Conservation (phyloP, 2,113 vertebrate species). For the Pantherophis guttatus region DNA sequence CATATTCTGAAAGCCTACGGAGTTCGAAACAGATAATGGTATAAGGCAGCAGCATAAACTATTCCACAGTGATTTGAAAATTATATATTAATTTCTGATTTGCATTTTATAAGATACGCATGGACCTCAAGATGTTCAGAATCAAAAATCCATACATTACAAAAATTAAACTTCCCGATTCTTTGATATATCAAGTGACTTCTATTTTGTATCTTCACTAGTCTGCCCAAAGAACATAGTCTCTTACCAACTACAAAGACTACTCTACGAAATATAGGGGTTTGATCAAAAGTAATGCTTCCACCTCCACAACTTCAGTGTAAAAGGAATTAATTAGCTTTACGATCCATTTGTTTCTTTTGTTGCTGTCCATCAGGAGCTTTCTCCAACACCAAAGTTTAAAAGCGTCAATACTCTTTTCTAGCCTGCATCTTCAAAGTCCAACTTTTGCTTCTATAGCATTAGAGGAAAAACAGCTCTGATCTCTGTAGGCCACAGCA, state of each 20-base stretch:
- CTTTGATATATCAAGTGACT: background rate
- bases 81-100: background rate
- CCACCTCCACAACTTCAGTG: background rate
- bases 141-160: background rate
- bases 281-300: background rate
- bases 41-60: background rate
- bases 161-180: background rate
- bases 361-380: background rate
- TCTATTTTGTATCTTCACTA: background rate
- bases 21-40: background rate
- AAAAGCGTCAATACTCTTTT: background rate
- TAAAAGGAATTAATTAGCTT: background rate
- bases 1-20: background rate
- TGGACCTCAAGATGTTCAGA: background rate
- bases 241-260: background rate
- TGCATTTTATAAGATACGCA: background rate
- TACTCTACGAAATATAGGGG: background rate
- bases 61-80: background rate
- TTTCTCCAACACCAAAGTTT: background rate
- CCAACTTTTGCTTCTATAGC: background rate
- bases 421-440: background rate
- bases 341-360: background rate
- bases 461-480: background rate
- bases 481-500: background rate
- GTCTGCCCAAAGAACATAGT: background rate